Evolutionary conservation across 2,888 invertebrate genomes (phyloP).

Genomic region (Lithophane semibrunnea): DNA sequence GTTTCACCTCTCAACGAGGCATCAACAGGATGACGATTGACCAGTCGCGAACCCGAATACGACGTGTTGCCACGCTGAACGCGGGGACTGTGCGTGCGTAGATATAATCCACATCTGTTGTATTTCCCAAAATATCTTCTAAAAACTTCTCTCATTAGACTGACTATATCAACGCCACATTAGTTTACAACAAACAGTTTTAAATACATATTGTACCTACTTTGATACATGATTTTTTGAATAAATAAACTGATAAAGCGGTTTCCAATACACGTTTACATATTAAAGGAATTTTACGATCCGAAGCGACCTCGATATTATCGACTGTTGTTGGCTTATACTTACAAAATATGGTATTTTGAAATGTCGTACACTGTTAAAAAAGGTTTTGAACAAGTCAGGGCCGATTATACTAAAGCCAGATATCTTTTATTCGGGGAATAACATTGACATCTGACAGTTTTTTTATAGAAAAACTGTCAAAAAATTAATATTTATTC

Average conservation of each 20-base stretch:
- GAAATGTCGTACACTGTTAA: background rate
- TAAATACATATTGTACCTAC: background rate
- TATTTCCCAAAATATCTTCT: background rate
- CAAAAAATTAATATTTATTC: no score
- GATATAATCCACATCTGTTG: no score
- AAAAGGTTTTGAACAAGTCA: background rate
- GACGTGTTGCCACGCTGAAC: no score
- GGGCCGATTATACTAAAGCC: no score
- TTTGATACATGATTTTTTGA: slow-evolving; percentile 8
- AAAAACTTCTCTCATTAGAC: background rate
- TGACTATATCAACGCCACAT: no score
- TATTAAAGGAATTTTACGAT: slow-evolving; percentile 32
- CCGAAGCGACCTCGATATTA: slow-evolving; percentile 12
- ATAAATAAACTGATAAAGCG: slow-evolving; percentile 40
- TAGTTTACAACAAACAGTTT: background rate
- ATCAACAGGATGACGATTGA: no score
- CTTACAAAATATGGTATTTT: background rate
- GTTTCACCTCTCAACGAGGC: no score
- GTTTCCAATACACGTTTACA: slow-evolving; percentile 53
- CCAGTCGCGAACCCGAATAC: no score
- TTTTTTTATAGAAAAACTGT: no score
- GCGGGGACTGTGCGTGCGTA: no score
- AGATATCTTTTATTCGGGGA: no score
- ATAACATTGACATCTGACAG: no score
- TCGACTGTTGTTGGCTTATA: background rate